A percentile compares a stretch with the other conserved stretches of the same genome.
Conservation (phyloP, 2,888 invertebrate species). For the Plagodis pulveraria region DNA sequence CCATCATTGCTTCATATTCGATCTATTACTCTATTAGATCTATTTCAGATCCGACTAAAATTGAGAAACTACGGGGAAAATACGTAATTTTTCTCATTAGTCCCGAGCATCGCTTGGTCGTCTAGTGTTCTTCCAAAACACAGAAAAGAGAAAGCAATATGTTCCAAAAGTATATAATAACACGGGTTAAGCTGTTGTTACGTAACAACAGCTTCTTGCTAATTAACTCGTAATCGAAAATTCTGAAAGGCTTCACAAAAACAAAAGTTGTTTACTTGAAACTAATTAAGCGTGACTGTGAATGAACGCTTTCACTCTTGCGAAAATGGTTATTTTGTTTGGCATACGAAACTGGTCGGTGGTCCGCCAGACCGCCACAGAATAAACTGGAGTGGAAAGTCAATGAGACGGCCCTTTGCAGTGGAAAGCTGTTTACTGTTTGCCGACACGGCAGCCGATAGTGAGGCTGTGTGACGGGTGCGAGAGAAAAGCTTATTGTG, state of each 20-base stretch:
- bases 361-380: slow-evolving; percentile 33
- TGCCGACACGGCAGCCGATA: slow-evolving; percentile 48
- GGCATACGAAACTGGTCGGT: slow-evolving; percentile 34
- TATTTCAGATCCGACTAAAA: no score
- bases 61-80: no score
- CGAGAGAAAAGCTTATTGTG: slow-evolving; percentile 48
- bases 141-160: no score
- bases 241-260: not conserved
- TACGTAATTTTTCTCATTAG: no score
- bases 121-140: no score
- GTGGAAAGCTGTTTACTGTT: slow-evolving; percentile 59
- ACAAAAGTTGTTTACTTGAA: slow-evolving; percentile 3
- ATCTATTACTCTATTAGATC: no score
- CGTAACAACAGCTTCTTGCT: not conserved
- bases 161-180: no score
- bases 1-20: no score
- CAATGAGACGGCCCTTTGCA: slow-evolving; percentile 45
- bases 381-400: slow-evolving; percentile 38
- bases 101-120: no score
- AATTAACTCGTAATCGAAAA: not conserved
- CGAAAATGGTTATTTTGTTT: slow-evolving; percentile 34
- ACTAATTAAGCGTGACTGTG: slow-evolving; percentile 16
- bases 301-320: slow-evolving; percentile 31
- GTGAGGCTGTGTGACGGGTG: slow-evolving; percentile 49
- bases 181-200: no score